These are phyloP conservation scores for Eudemis profundana DNA, from an alignment of 2,888 invertebrate genomes.

Conservation along the genomic window DNA sequence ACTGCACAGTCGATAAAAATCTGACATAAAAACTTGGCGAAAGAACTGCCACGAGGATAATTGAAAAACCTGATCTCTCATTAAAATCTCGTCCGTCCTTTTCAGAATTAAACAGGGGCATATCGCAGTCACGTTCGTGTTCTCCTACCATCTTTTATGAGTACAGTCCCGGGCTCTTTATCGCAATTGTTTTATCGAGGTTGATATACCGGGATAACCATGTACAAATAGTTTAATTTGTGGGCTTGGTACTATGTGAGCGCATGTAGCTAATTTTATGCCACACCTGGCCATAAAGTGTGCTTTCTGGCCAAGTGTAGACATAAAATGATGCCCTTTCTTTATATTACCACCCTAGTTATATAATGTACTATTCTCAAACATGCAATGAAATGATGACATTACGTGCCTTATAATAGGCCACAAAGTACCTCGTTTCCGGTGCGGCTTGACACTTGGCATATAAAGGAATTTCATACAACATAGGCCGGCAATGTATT, in stretches of 20 bases:
- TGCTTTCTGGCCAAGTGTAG: too few species aligned
- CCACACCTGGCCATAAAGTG: too few species aligned
- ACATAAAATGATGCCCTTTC: too few species aligned
- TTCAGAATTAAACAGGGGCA: constrained; percentile 76
- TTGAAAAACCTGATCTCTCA: constrained; percentile 84
- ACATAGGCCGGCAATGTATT: too few species aligned
- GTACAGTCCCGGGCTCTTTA: constrained; percentile 53
- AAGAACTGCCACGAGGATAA: constrained; percentile 74
- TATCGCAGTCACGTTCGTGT: constrained; percentile 78
- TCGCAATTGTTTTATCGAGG: constrained; percentile 41
- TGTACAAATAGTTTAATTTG: neutral
- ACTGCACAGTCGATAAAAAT: constrained; percentile 65
- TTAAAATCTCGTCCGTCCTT: constrained; percentile 81
- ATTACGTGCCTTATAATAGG: too few species aligned
- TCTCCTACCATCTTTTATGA: constrained; percentile 66
- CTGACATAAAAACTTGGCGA: constrained; percentile 67
- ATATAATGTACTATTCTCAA: too few species aligned
- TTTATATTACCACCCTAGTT: too few species aligned
- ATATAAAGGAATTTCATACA: too few species aligned
- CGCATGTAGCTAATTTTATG: neutral
- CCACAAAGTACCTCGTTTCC: too few species aligned
- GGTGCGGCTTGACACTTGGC: too few species aligned
- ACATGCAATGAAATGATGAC: too few species aligned
- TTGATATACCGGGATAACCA: constrained; percentile 16
- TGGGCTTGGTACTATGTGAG: neutral